These are phyloP conservation scores for Scophthalmus maximus DNA, from an alignment of 2,113 vertebrate species.

Conservation along the genomic window DNA sequence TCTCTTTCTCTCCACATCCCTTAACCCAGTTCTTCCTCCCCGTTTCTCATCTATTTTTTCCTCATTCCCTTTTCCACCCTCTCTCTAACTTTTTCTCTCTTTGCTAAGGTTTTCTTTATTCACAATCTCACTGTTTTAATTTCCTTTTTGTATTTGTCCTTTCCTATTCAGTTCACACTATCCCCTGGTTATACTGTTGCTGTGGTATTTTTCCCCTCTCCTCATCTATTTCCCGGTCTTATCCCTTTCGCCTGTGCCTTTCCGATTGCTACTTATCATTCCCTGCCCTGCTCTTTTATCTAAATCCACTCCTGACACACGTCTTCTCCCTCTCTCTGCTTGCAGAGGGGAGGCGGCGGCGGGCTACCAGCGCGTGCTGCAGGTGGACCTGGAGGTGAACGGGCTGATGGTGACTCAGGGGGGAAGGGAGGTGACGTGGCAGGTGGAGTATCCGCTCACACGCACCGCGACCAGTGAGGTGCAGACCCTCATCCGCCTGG, in stretches of 20 bases:
- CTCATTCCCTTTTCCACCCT: not conserved
- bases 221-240: slow-evolving; percentile 5
- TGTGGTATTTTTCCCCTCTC: slow-evolving; percentile 18
- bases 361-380: slow-evolving; percentile 87
- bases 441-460: slow-evolving; percentile 92
- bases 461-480: slow-evolving; percentile 82
- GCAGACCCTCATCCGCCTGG: slow-evolving; percentile 89
- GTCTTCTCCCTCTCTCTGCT: slow-evolving; percentile 7
- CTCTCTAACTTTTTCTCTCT: too few relatives aligned
- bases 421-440: slow-evolving; percentile 90
- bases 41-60: not conserved
- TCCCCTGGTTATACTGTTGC: not conserved
- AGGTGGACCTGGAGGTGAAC: slow-evolving; percentile 92
- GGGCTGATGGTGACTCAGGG: slow-evolving; percentile 88
- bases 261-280: slow-evolving; percentile 9
- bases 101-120: not conserved
- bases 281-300: slow-evolving; percentile 33
- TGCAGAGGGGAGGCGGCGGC: slow-evolving; percentile 82
- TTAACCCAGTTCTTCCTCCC: not conserved
- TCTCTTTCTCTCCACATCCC: not conserved
- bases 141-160: not conserved
- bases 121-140: not conserved
- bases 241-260: slow-evolving; percentile 1
- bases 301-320: slow-evolving; percentile 41
- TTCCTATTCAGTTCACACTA: not conserved